phyloP scores from a whole-genome alignment of 2,797 vertebrate species.

The Esox masquinongy region DNA sequence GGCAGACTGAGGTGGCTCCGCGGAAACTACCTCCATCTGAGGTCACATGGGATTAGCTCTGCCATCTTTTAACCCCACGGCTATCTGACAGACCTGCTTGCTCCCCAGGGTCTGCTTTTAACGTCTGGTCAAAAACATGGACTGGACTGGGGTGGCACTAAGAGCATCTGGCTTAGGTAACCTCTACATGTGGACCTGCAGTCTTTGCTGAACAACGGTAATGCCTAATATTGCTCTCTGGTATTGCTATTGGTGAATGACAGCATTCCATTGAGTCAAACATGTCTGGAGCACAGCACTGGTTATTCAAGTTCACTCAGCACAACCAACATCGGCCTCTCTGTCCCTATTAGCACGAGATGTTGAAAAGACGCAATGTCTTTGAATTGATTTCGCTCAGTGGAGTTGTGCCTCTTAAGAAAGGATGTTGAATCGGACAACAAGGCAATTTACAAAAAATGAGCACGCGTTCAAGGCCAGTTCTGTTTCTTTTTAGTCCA shows the following conservation, averaged over 20 bases:
- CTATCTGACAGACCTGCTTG: background rate
- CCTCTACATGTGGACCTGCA: conserved; percentile 26
- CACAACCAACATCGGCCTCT: too few relatives aligned
- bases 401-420: background rate
- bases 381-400: too few relatives aligned
- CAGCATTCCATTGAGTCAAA: background rate
- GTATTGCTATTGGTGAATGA: background rate
- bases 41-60: background rate
- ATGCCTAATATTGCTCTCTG: background rate
- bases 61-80: background rate
- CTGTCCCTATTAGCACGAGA: too few relatives aligned
- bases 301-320: too few relatives aligned
- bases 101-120: background rate
- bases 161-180: conserved; percentile 20
- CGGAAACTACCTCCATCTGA: background rate
- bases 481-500: background rate
- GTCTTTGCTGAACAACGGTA: background rate
- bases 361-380: too few relatives aligned
- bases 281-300: background rate
- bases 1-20: conserved; percentile 26
- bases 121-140: conserved; percentile 6
- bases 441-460: background rate
- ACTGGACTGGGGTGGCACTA: conserved; percentile 10
- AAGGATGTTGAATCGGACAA: background rate
- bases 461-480: background rate